Base-by-base conservation (phyloP, 2,113 vertebrate genomes). In the Leptodactylus fuscus region DNA sequence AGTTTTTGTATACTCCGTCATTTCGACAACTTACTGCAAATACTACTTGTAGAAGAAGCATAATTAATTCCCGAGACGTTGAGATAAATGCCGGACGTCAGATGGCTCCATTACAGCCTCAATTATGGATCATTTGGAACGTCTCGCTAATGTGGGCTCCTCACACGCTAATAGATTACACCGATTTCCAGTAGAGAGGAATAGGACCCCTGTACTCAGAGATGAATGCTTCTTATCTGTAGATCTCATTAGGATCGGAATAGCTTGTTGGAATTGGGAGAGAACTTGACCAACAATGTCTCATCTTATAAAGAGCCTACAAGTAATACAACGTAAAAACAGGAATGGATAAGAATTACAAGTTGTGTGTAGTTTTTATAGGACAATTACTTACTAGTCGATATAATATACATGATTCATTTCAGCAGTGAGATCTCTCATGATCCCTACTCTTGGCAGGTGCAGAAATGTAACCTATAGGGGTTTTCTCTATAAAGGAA, bases 211-310 rank as follows among this genome's bases (percentile, higher is more conserved):
- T 27, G 29, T 22, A 44, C 16, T 18, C 55, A 1, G 79, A 44
- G 79, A 81, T 49, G 46, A 81, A 81, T 81, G 53, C 12, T n/a
- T 60, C 58, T 81, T 81, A 81, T 81, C 79, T 65, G 15, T 48
- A 32, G 24, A 69, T 81, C 79, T 81, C 79, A 67, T 81, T 81
- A 81, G 49, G 41, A 67, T 67, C 38, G 5, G 27, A 62, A 46
- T 18, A 81, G 27, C 60, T 81, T 76, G 11, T 74, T 32, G 27
- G 24, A 12, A 49, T 15, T 51, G 16, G 13, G 5, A 22, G 51
- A 76, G 32, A 49, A 48, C 46, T 18, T 48, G 16, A 20, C 15
- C 29, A 18, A 48, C 22, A 13, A 12, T 24, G n/a, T 24, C 24
- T 24, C 41, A 7, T 27, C 24, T 12, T 76, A 48, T 44, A 49